These are phyloP conservation scores for Ruditapes philippinarum DNA, from an alignment of 1,140 invertebrate species.

Conservation along the genomic window DNA sequence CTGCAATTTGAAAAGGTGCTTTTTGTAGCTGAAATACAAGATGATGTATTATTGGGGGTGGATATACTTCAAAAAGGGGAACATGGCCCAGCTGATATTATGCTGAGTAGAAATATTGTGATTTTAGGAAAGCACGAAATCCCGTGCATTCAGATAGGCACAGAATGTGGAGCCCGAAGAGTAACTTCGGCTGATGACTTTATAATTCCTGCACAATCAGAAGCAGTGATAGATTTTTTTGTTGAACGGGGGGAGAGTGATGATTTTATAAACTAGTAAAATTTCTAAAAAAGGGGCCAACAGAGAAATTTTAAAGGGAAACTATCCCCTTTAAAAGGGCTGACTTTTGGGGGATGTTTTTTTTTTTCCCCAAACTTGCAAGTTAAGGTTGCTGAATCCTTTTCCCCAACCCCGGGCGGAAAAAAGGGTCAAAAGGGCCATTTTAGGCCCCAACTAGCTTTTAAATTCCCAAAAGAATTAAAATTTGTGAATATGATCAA, in stretches of 20 bases:
- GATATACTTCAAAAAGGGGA: not conserved
- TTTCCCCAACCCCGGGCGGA: not conserved
- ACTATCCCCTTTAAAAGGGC: not conserved
- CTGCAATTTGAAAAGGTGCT: not conserved
- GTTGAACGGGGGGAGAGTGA: not conserved
- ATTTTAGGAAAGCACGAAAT: not conserved
- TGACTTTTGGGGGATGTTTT: not conserved
- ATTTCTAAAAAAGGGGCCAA: not conserved
- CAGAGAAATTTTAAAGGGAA: not conserved
- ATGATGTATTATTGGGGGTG: not conserved
- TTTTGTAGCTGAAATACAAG: not conserved
- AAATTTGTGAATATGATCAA: not conserved
- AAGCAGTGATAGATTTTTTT: not conserved
- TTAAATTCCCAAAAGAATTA: not conserved
- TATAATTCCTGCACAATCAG: not conserved
- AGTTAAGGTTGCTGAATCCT: not conserved
- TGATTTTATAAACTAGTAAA: not conserved
- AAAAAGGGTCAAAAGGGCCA: not conserved
- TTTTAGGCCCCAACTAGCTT: not conserved
- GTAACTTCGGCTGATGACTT: constrained; percentile 4
- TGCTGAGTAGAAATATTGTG: not conserved
- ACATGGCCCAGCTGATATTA: not conserved
- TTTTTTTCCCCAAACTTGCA: not conserved
- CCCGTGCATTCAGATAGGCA: not conserved
- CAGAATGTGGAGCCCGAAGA: not conserved